Percentiles rank a stretch among this genome's conserved stretches.
phyloP scores from a whole-genome alignment of 2,113 vertebrate species.

The Himantopus leucocephalus region DNA sequence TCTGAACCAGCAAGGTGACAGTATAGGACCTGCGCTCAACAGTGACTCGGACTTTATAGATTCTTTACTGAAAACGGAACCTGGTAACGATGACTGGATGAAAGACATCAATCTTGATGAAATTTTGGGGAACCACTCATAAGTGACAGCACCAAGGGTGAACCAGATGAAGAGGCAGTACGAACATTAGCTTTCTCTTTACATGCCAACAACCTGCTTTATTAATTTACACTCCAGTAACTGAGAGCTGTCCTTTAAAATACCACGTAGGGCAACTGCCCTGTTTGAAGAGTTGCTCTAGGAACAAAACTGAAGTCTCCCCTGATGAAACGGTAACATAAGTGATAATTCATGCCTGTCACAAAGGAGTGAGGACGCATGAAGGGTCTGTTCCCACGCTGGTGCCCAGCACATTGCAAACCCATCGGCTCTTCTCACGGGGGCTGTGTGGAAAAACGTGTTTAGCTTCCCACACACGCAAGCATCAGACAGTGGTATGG shows the following conservation, averaged over 20 bases:
- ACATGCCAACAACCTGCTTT: constrained; percentile 29
- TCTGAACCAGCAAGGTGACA: constrained; percentile 87
- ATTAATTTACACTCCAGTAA: constrained; percentile 29
- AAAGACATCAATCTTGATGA: constrained; percentile 98
- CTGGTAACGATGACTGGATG: constrained; percentile 98
- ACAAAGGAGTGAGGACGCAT: background rate
- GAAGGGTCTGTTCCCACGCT: background rate
- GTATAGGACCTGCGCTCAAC: constrained; percentile 88
- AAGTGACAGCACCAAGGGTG: constrained; percentile 43
- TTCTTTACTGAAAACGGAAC: constrained; percentile 93
- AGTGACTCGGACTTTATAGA: constrained; percentile 97
- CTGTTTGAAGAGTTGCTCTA: constrained; percentile 23
- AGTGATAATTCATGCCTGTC: background rate
- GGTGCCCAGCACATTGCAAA: background rate
- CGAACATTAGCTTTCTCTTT: constrained; percentile 33
- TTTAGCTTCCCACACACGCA: background rate
- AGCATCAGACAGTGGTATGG: background rate
- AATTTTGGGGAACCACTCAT: constrained; percentile 90
- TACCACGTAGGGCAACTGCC: background rate
- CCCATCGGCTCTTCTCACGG: background rate
- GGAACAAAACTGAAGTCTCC: constrained; percentile 23
- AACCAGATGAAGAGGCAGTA: constrained; percentile 6
- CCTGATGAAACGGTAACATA: background rate
- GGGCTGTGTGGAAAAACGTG: fast-evolving
- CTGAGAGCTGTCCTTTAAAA: background rate